Conservation (phyloP, 2,797 vertebrate species). For the Decapterus maruadsi region DNA sequence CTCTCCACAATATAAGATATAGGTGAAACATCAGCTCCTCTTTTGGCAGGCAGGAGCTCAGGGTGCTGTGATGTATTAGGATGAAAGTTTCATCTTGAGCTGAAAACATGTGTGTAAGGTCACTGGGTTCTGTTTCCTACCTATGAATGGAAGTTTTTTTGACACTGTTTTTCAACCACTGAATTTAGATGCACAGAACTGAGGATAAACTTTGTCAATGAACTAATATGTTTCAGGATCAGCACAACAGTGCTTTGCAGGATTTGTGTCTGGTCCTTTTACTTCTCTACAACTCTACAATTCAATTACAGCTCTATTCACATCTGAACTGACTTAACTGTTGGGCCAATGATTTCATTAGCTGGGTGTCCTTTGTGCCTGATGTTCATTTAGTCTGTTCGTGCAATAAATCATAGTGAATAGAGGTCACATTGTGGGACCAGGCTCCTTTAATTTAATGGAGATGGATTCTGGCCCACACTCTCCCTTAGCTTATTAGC, state of each 20-base stretch:
- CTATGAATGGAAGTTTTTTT: constrained; percentile 12
- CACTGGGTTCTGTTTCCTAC: constrained; percentile 1
- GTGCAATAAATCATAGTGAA: constrained; percentile 66
- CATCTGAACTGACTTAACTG: constrained; percentile 50
- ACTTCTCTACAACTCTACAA: constrained; percentile 29
- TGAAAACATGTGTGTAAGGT: constrained; percentile 1
- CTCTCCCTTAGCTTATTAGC: constrained; percentile 58
- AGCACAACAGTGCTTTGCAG: constrained; percentile 18
- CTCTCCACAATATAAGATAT: background rate
- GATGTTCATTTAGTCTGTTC: constrained; percentile 65
- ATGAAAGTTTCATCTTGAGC: background rate
- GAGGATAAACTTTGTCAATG: constrained; percentile 16
- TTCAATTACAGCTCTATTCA: constrained; percentile 56
- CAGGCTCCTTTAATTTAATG: constrained; percentile 71
- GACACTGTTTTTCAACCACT: constrained; percentile 37
- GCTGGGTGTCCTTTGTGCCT: constrained; percentile 58
- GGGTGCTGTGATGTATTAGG: background rate
- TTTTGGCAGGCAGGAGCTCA: constrained; percentile 5
- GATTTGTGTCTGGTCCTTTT: constrained; percentile 23
- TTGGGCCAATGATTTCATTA: constrained; percentile 69
- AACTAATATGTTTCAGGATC: constrained; percentile 6
- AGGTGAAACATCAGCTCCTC: background rate
- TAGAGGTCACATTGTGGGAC: constrained; percentile 67
- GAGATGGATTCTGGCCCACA: constrained; percentile 74
- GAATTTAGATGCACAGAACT: constrained; percentile 22